These are phyloP conservation scores for Malurus cyaneus DNA, from an alignment of 2,113 vertebrate genomes.

Conservation along the genomic window DNA sequence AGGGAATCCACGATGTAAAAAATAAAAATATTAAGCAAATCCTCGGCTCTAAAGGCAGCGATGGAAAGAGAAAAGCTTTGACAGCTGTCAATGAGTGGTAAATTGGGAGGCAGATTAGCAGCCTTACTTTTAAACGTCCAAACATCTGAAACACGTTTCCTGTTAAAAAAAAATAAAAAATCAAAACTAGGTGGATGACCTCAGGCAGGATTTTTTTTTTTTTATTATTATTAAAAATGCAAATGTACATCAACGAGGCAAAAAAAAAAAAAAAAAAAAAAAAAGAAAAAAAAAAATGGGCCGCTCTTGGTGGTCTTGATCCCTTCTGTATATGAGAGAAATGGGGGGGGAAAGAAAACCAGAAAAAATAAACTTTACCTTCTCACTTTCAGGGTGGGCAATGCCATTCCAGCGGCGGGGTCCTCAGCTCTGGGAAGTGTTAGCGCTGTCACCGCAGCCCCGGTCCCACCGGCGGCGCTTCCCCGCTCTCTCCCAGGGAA, in stretches of 20 bases:
- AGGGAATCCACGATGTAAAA: accelerated
- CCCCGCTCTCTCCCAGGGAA: conserved; percentile 45
- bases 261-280: conserved; percentile 35
- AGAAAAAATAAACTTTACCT: conserved; percentile 96
- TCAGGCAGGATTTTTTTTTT: conserved; percentile 62
- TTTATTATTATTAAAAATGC: conserved; percentile 66
- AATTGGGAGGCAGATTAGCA: conserved; percentile 70
- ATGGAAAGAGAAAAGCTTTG: neutral
- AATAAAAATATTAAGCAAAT: neutral
- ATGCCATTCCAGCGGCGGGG: conserved; percentile 85
- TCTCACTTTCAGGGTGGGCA: conserved; percentile 93
- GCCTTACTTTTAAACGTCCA: conserved; percentile 71
- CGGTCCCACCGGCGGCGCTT: conserved; percentile 60
- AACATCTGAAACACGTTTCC: conserved; percentile 82
- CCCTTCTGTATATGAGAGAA: conserved; percentile 74
- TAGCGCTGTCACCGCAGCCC: conserved; percentile 85
- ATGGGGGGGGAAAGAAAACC: conserved; percentile 66
- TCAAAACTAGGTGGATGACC: conserved; percentile 71
- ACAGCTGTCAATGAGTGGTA: conserved; percentile 52
- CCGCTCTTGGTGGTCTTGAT: conserved; percentile 88
- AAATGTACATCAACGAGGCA: conserved; percentile 76
- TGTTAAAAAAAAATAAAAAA: conserved; percentile 48
- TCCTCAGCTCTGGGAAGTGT: conserved; percentile 92
- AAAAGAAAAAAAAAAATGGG: conserved; percentile 25
- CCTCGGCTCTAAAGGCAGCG: neutral